A percentile compares a stretch with the other conserved stretches of the same genome.
Conservation (phyloP, 1,140 invertebrate species). For the Tyrophagus putrescentiae region DNA sequence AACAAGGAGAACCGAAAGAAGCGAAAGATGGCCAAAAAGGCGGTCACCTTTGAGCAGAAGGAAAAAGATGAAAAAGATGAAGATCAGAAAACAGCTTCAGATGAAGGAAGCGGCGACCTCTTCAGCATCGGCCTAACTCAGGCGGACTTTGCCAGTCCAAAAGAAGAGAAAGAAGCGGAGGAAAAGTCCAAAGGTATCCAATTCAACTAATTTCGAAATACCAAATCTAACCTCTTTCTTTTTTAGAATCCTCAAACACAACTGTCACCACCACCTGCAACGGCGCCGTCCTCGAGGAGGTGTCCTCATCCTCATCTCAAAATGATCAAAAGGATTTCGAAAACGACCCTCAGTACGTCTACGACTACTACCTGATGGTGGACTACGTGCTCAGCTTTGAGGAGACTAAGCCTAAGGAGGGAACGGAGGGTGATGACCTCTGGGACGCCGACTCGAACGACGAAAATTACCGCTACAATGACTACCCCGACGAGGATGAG, state of each 20-base stretch:
- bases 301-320: not conserved
- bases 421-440: not conserved
- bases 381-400: not conserved
- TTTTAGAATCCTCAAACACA: not conserved
- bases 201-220: not conserved
- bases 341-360: not conserved
- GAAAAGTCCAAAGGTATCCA: not conserved
- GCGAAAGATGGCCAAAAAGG: not conserved
- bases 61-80: not conserved
- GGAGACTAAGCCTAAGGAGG: not conserved
- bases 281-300: not conserved
- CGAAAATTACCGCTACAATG: constrained; percentile 17
- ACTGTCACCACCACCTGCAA: constrained; percentile 1
- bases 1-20: not conserved
- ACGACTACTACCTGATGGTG: constrained; percentile 8
- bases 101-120: not conserved
- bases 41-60: not conserved
- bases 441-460: constrained; percentile 4
- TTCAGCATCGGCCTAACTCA: not conserved
- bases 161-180: not conserved
- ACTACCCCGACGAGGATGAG: constrained; percentile 19
- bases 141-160: not conserved
- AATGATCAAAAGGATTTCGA: not conserved
- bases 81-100: too few species aligned
- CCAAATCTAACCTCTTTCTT: not conserved